Conservation (phyloP, 2,888 invertebrate genomes). For the Meta bourneti region DNA sequence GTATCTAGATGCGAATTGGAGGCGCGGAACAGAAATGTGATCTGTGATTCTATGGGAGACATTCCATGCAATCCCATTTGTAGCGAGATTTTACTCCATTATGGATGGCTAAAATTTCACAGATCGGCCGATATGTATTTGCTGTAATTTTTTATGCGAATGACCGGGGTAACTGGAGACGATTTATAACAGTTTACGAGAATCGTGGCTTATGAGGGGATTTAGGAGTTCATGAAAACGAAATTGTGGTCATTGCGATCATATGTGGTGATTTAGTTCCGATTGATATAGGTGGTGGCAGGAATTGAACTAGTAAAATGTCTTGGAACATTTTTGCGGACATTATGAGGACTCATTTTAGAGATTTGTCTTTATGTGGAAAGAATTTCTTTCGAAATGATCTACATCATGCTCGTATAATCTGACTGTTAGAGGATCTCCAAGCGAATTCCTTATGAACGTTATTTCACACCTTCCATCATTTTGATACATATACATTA, state of each 20-base stretch:
- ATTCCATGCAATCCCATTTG: constrained; percentile 13
- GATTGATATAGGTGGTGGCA: neutral
- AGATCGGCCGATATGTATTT: constrained; percentile 4
- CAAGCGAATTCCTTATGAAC: too few relatives aligned
- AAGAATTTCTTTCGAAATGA: too few relatives aligned
- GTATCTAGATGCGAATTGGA: constrained; percentile 35
- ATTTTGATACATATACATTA: too few relatives aligned
- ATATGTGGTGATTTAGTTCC: neutral
- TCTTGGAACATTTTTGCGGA: too few relatives aligned
- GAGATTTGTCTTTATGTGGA: too few relatives aligned
- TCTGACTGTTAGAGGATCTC: too few relatives aligned
- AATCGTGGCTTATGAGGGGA: neutral
- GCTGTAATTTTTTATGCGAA: neutral
- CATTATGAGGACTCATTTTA: too few relatives aligned
- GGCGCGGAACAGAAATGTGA: neutral
- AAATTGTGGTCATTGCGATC: constrained; percentile 8
- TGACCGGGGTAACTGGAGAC: neutral
- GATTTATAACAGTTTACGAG: neutral
- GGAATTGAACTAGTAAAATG: neutral
- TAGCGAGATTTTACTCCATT: constrained; percentile 3
- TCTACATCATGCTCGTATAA: too few relatives aligned
- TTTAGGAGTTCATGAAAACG: neutral
- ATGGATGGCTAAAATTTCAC: constrained; percentile 10
- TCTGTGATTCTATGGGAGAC: neutral
- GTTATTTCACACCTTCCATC: too few relatives aligned